Conservation (phyloP, 2,113 vertebrate genomes). For the rabbit (Oryctolagus cuniculus) region mOryCun1.1 NC_091440.1:5530501-5531000, state of each 20-base stretch:
- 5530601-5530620: neutral
- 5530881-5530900: neutral
- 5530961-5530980: neutral
- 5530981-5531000: rapidly evolving
- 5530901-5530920: neutral
- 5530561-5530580: neutral
- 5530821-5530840: neutral
- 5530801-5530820: neutral
- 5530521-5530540: neutral
- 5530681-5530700: neutral
- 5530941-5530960: neutral
- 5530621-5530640: neutral
- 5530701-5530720: neutral
- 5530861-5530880: neutral
- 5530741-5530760: neutral
- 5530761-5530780: neutral
- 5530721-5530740: neutral
- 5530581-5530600: neutral
- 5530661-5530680: neutral
- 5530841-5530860: neutral
- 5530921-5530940: no score
- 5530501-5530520: neutral
- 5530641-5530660: neutral
- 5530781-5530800: neutral
- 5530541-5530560: neutral